These are phyloP conservation scores for Catharus minimus DNA, from an alignment of 2,113 vertebrate species.

Conservation along the genomic window DNA sequence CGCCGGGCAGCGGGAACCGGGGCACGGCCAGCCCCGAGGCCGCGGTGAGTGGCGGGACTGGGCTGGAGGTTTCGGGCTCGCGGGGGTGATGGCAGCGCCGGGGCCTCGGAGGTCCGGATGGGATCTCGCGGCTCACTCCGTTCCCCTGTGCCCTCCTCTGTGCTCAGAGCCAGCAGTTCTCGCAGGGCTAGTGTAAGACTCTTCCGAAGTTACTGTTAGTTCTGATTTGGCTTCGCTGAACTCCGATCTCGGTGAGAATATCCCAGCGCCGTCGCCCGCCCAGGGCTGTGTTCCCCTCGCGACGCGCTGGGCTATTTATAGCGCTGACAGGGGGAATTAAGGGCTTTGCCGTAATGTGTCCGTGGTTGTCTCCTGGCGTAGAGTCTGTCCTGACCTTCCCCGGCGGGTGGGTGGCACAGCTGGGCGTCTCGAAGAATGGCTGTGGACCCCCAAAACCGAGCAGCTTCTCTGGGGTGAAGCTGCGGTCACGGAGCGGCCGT, in stretches of 20 bases:
- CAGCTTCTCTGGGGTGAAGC: rapidly evolving
- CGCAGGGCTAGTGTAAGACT: neutral
- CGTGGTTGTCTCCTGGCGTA: neutral
- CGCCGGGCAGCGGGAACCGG: neutral
- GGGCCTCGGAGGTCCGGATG: neutral
- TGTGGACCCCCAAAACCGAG: neutral
- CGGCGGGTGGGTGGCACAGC: neutral
- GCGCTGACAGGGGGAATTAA: neutral
- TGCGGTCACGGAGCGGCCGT: rapidly evolving
- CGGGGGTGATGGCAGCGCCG: neutral
- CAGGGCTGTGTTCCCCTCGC: neutral
- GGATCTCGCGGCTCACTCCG: neutral
- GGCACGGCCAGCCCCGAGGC: neutral
- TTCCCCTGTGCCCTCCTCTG: neutral
- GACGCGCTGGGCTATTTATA: neutral
- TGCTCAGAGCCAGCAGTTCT: neutral
- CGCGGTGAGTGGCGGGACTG: neutral
- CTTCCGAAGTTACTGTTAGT: rapidly evolving
- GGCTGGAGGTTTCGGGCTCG: no score
- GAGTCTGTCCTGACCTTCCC: neutral
- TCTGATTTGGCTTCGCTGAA: neutral
- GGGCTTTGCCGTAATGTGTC: neutral
- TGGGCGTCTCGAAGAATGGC: rapidly evolving
- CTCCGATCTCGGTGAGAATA: neutral
- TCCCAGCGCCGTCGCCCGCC: neutral